A percentile compares a stretch with the other conserved stretches of the same genome.
Conservation (phyloP, 2,797 vertebrate genomes). For the Bradypodion pumilum region DNA sequence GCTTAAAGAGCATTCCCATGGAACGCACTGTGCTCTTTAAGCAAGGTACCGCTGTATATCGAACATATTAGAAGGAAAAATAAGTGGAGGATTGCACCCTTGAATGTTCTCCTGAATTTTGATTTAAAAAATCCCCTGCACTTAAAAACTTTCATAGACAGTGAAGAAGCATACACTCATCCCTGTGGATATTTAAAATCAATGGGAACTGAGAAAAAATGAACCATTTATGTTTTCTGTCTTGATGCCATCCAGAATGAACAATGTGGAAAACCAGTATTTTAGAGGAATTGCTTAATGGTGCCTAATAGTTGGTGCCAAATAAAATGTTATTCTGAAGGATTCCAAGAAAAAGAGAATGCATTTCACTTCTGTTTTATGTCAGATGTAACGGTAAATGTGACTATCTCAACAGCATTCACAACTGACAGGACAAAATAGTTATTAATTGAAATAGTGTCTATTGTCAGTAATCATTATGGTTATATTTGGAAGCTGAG, state of each 20-base stretch:
- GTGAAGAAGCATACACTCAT: not conserved
- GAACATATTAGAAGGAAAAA: too few species aligned
- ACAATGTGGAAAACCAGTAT: not conserved
- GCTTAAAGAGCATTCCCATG: too few species aligned
- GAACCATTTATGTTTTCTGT: not conserved
- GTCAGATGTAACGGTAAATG: not conserved
- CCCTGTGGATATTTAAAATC: not conserved
- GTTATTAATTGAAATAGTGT: not conserved
- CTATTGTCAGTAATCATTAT: not conserved
- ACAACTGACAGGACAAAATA: not conserved
- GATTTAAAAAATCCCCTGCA: not conserved
- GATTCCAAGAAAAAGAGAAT: not conserved
- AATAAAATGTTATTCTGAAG: not conserved
- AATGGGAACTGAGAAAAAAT: not conserved
- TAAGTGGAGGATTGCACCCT: not conserved
- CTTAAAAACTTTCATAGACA: not conserved
- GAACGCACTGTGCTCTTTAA: too few species aligned
- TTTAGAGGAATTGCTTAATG: not conserved
- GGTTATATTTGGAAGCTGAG: not conserved
- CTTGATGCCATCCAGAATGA: not conserved
- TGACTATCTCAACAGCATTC: not conserved
- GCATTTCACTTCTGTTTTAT: not conserved
- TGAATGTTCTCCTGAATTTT: not conserved
- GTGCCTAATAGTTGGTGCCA: too few species aligned
- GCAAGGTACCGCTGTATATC: too few species aligned